Base-by-base conservation (phyloP, 2,888 invertebrate species). In the Drosophila buzzatii region DNA sequence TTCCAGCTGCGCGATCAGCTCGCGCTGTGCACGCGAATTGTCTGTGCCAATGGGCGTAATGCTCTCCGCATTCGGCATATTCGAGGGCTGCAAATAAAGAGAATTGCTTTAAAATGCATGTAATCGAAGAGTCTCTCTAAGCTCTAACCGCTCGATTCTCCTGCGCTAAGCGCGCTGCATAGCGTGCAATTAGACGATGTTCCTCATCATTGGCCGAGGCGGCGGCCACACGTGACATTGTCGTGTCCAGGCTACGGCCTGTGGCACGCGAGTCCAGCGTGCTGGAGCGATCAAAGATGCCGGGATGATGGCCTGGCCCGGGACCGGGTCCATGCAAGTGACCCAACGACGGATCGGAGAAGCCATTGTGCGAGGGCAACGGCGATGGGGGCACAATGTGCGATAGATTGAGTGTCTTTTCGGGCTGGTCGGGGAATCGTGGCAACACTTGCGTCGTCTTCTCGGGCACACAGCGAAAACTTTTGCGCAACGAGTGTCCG, bases 381-480 rank as follows among this genome's bases (percentile, higher is more conserved):
- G 98, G 98, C 35, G 98, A 98, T 37, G 98, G 98, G 66, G 98
- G 98, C 87, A 99, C 98, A 92, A 99, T 99, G 92, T 99, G 99
- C 72, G 98, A 97, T 42, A 99, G 95, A 94, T 99, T 98, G 82
- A 99, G 94, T 2, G 98, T 98, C 92, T 98, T 96, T 93, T 99
- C 98, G 0, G 98, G 98, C 91, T 97, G 97, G 92, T 98, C 98
- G 20, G 98, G 98, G 94, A 98, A 98, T 83, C 97, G 95, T 81
- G 98, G 98, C 91, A 98, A 94, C 90, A 95, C 95, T 87, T 95
- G 94, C 64, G 96, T 96, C 83, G 96, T 96, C 88, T 98, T 97
- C 92, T 97, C 97, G 62, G 99, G 99, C 82, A 99, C 98, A 94
- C 99, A 99, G 89, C 99, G 97, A 94, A 99, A 98, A 87, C 99